Base-by-base conservation (phyloP, 2,113 vertebrate genomes). In the Ceratotherium simum region DNA sequence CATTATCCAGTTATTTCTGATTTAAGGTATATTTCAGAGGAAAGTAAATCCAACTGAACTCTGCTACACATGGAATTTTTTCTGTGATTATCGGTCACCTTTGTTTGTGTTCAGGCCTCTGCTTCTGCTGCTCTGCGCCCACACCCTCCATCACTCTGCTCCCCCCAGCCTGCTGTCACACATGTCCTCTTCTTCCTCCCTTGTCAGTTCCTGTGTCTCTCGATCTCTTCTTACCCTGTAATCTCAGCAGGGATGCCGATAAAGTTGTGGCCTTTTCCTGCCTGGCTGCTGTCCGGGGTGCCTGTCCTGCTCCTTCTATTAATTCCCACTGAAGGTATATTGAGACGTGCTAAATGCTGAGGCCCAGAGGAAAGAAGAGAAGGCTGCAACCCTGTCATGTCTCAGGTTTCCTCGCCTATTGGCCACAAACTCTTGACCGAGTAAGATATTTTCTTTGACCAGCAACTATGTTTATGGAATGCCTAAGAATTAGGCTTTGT, bases 181-280 rank as follows among this genome's bases (percentile, higher is more conserved):
- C n/a, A 75, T 48, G 87, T 81, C 70, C 69, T 94, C 75, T 90
- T 56, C 91, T 92, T 83, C 73, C 56, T 91, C 75, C n/a, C 69
- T 87, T 91, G 86, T 98, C 87, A 91, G 21, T 70, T 90, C 64
- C 56, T 23, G 21, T 20, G 65, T 87, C 90, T 93, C 95, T 96
- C 70, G 17, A 51, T 92, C 87, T 96, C 95, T 95, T 78, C 23
- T 93, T 62, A 23, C 20, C 56, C 84, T 91, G 12, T 33, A 51
- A 72, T 89, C 62, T 58, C 70, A 29, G 81, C 89, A 93, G 84
- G 69, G 95, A 91, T 70, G 31, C 2, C 1, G 69, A 4, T 75
- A 86, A 29, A 75, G 60, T 46, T 73, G 56, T 21, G 27, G 36
- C 31, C 7, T 6, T 82, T 90, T 58, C 58, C 16, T 27, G 6